Base-by-base conservation (phyloP, 2,113 vertebrate species). In the Gadus chalcogrammus region DNA sequence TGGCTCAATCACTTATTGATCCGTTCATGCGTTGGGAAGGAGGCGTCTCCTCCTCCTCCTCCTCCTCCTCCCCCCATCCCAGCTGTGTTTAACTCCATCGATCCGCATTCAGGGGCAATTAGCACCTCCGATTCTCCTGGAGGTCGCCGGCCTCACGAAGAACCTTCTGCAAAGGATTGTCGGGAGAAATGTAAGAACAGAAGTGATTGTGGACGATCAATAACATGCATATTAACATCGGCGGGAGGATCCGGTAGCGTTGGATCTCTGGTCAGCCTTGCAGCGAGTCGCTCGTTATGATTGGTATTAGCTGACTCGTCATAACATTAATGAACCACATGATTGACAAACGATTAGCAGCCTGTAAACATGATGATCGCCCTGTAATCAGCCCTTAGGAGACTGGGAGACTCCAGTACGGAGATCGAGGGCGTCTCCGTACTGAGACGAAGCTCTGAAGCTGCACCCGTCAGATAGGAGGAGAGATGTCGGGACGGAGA, bases 111-210 rank as follows among this genome's bases (percentile, higher is more conserved):
- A 85, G 87, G 94, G 91, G 92, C 93, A 95, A 94, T 97, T 94
- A 95, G 93, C 90, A 88, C 2, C 12, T 48, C 42, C 1, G 8
- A 9, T 9, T 2, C 93, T 95, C 93, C 94, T 89, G 92, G 88
- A 90, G 92, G 91, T 92, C 92, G 88, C 90, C 94, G 93, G 94
- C 93, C 94, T 93, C 90, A 90, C 93, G 90, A 93, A 90, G 93
- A 92, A 92, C 90, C 89, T 92, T 92, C 92, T 92, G 93, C 92
- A 91, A 91, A 93, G 92, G 93, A 95, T 93, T 93, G 92, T 92
- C 91, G 92, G 91, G 91, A 71, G 78, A 91, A 84, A 5, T 16
- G 65, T 17, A 69, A 31, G 75, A 70, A 68, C 60, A 65, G 61
- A 81, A 75, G 79, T 65, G 71, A 62, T 67, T 52, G 20, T 35